Percentiles rank a stretch among this genome's conserved stretches.
phyloP scores from a whole-genome alignment of 35 echinoderm and acorn worm genomes.

The Hemicentrotus pulcherrimus region DNA sequence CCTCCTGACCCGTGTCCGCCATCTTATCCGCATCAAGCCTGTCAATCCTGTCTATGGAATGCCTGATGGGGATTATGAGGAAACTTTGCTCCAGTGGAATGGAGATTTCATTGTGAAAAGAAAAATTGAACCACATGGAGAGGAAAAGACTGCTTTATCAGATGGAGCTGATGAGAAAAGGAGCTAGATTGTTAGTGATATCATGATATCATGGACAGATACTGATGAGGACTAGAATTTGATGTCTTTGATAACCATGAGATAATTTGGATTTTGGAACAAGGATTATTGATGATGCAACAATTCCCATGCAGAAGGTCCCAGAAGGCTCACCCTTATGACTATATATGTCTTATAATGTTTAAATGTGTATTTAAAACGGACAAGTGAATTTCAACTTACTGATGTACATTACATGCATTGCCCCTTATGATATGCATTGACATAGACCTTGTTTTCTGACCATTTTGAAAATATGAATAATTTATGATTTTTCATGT shows the following conservation, averaged over 20 bases:
- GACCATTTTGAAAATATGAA: too few relatives aligned
- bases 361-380: too few relatives aligned
- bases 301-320: too few relatives aligned
- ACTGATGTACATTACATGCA: too few relatives aligned
- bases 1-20: slow-evolving; percentile 64
- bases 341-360: too few relatives aligned
- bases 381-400: too few relatives aligned
- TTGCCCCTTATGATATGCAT: too few relatives aligned
- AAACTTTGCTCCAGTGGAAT: slow-evolving; percentile 82
- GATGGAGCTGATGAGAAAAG: not conserved
- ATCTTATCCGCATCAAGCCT: slow-evolving; percentile 82
- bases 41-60: slow-evolving; percentile 74
- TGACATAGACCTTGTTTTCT: too few relatives aligned
- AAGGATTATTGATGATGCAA: too few relatives aligned
- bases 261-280: too few relatives aligned
- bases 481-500: too few relatives aligned
- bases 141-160: slow-evolving; percentile 24
- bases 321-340: too few relatives aligned
- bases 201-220: not conserved
- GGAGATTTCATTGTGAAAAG: slow-evolving; percentile 83
- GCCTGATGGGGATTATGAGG: slow-evolving; percentile 85
- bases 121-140: slow-evolving; percentile 58
- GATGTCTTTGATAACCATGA: not conserved
- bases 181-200: not conserved
- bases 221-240: not conserved